Percentiles rank a stretch among this genome's conserved stretches.
Conservation (phyloP, 2,113 vertebrate genomes). For the Grallaria varia region DNA sequence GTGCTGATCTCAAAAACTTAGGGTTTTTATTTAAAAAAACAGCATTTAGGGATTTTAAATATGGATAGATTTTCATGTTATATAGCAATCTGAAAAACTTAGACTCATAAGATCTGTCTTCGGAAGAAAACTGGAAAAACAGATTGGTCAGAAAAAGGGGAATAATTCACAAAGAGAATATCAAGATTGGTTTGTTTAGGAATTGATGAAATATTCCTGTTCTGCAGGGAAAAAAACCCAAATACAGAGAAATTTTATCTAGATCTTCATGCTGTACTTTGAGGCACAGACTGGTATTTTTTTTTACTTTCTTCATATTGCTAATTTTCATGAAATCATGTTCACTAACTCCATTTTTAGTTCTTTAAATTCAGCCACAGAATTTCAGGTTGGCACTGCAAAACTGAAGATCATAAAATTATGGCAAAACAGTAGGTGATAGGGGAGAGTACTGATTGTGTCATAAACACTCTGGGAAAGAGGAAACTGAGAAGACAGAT, state of each 20-base stretch:
- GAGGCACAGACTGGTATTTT: background rate
- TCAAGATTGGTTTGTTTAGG: background rate
- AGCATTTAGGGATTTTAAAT: background rate
- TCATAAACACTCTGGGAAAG: background rate
- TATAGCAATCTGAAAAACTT: background rate
- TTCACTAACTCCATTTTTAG: background rate
- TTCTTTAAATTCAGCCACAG: background rate
- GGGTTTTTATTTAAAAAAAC: background rate
- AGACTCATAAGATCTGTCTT: rapidly evolving
- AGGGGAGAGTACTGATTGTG: background rate
- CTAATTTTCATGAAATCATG: background rate
- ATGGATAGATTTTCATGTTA: background rate
- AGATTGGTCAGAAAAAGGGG: background rate
- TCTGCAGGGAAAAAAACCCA: background rate
- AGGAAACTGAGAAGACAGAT: background rate
- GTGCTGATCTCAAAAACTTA: background rate
- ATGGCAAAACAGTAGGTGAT: background rate
- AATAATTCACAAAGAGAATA: background rate
- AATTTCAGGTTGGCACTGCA: background rate
- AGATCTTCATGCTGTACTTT: background rate
- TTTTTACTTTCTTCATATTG: background rate
- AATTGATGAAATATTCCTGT: background rate
- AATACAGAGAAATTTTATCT: background rate
- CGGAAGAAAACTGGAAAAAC: background rate
- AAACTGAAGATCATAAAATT: background rate